Conservation (phyloP, 2,113 vertebrate species). For the Taxidea taxus region DNA sequence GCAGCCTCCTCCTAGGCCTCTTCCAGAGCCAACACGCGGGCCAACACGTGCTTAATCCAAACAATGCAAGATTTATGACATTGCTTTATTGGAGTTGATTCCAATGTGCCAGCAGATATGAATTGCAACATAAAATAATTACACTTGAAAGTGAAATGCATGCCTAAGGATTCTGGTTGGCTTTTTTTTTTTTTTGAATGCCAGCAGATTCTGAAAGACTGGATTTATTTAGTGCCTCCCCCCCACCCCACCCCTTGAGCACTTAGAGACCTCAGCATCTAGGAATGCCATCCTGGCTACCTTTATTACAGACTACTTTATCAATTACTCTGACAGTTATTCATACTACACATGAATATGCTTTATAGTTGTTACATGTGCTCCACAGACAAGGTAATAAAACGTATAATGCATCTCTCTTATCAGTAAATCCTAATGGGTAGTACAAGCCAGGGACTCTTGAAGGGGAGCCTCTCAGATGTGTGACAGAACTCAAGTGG, state of each 20-base stretch:
- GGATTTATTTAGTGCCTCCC: constrained; percentile 59
- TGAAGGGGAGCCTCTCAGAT: constrained; percentile 32
- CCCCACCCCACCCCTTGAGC: not conserved
- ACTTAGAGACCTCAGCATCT: constrained; percentile 55
- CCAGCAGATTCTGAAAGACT: constrained; percentile 59
- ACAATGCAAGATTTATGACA: constrained; percentile 62
- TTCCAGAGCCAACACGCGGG: not conserved
- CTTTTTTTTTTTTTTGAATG: constrained; percentile 32
- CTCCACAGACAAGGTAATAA: constrained; percentile 67
- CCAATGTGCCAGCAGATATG: constrained; percentile 65
- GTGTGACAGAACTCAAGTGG: constrained; percentile 6
- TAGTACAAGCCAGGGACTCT: constrained; percentile 9
- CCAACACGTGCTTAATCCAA: constrained; percentile 43
- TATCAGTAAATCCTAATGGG: constrained; percentile 57
- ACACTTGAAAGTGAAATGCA: constrained; percentile 67
- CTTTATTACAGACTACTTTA: constrained; percentile 64
- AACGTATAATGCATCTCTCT: constrained; percentile 54
- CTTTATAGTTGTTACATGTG: constrained; percentile 62
- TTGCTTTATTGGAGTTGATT: constrained; percentile 66
- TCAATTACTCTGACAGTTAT: constrained; percentile 70
- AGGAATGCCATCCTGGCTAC: constrained; percentile 16
- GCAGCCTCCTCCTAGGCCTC: not conserved
- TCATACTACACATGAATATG: constrained; percentile 48
- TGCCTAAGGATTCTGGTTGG: constrained; percentile 49
- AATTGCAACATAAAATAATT: constrained; percentile 72